Percentiles rank a stretch among this genome's conserved stretches.
These are phyloP conservation scores for Bombus haemorrhoidalis DNA, from an alignment of 1,140 invertebrate genomes.

Conservation along the genomic window DNA sequence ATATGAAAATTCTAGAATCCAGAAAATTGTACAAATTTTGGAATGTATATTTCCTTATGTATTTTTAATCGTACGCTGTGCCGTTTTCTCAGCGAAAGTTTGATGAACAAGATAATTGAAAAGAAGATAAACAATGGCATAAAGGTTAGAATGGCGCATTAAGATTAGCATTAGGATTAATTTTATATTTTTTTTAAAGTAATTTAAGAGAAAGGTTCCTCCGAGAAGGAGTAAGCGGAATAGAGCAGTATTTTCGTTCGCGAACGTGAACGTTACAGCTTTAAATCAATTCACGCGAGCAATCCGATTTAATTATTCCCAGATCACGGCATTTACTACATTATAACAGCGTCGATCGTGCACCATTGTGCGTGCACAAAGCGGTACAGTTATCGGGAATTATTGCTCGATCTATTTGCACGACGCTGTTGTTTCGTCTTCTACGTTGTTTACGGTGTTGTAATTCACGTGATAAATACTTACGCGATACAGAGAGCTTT, in stretches of 20 bases:
- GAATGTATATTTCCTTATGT: too few species aligned
- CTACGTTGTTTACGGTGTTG: not conserved
- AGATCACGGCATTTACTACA: constrained; percentile 35
- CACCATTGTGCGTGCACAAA: constrained; percentile 29
- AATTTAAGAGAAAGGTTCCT: not conserved
- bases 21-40: too few species aligned
- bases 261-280: constrained; percentile 7
- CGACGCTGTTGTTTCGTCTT: not conserved
- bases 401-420: constrained; percentile 11
- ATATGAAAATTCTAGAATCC: too few species aligned
- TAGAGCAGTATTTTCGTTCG: not conserved
- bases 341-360: constrained; percentile 18
- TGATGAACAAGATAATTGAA: too few species aligned
- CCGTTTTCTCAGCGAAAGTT: too few species aligned
- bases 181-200: not conserved
- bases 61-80: too few species aligned
- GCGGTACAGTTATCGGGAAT: constrained; percentile 32
- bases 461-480: not conserved
- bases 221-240: not conserved
- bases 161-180: too few species aligned
- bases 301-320: constrained; percentile 17
- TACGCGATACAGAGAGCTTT: not conserved
- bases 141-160: too few species aligned
- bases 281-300: constrained; percentile 26
- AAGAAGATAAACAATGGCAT: too few species aligned